Conservation (phyloP, 2,888 invertebrate genomes). For the Minunthozetes semirufus region DNA sequence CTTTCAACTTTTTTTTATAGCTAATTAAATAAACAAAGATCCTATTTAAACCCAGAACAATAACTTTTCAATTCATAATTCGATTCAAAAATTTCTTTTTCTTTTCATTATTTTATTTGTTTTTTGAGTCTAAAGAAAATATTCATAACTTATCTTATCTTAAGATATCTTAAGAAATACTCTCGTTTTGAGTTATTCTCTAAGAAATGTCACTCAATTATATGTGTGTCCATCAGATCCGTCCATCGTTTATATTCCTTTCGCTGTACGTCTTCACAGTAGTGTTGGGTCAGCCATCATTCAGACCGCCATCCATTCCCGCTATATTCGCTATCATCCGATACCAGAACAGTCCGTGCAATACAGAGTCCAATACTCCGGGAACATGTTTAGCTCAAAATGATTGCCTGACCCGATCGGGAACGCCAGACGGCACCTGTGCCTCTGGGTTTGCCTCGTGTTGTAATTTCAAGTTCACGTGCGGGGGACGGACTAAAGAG, state of each 20-base stretch:
- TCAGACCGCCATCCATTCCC: slow-evolving; percentile 37
- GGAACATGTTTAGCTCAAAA: slow-evolving; percentile 60
- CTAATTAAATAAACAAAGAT: no score
- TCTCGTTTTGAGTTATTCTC: no score
- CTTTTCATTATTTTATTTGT: neutral
- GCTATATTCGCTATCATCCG: slow-evolving; percentile 62
- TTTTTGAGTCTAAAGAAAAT: neutral
- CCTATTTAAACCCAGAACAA: no score
- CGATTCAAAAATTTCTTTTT: neutral
- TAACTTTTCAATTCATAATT: no score
- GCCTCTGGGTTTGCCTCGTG: slow-evolving; percentile 70
- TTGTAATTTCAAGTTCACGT: slow-evolving; percentile 63
- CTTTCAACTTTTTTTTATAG: no score
- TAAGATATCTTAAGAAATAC: no score
- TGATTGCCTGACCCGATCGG: slow-evolving; percentile 65
- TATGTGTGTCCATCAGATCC: slow-evolving; percentile 11
- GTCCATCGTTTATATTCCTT: slow-evolving; percentile 7
- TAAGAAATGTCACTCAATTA: neutral
- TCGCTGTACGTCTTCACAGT: slow-evolving; percentile 9
- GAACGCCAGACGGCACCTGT: slow-evolving; percentile 65
- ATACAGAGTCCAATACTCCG: slow-evolving; percentile 67
- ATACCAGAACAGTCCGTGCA: slow-evolving; percentile 66
- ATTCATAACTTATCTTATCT: neutral
- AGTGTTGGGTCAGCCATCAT: slow-evolving; percentile 28
- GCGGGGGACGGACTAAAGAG: slow-evolving; percentile 41